These are phyloP conservation scores for Listronotus oregonensis DNA, from an alignment of 1,140 invertebrate genomes.

Conservation along the genomic window DNA sequence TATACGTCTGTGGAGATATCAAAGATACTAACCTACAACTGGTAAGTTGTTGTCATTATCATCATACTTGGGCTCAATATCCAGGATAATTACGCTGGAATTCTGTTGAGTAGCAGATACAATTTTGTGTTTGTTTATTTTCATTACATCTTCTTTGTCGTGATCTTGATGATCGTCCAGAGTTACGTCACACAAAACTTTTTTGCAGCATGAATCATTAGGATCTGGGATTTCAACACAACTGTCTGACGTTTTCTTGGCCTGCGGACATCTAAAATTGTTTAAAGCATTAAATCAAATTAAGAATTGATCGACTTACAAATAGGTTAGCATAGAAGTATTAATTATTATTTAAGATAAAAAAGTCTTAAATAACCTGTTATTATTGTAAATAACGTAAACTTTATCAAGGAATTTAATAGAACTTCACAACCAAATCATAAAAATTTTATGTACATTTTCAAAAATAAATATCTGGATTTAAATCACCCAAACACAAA, in stretches of 20 bases:
- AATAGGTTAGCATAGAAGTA: too few relatives aligned
- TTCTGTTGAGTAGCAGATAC: constrained; percentile 54
- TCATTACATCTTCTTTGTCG: constrained; percentile 51
- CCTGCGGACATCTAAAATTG: constrained; percentile 60
- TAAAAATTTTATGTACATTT: too few relatives aligned
- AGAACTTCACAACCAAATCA: too few relatives aligned
- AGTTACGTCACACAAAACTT: constrained; percentile 81
- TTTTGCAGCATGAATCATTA: constrained; percentile 81
- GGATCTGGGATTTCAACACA: constrained; percentile 76
- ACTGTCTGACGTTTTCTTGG: constrained; percentile 64
- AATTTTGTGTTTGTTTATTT: constrained; percentile 44
- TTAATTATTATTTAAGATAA: too few relatives aligned
- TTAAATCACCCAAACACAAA: too few relatives aligned
- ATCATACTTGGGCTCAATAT: constrained; percentile 49
- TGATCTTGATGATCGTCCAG: constrained; percentile 68
- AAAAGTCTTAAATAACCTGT: too few relatives aligned
- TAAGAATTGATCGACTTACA: background rate
- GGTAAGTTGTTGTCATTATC: constrained; percentile 47
- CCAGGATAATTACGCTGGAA: constrained; percentile 50
- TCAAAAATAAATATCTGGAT: too few relatives aligned
- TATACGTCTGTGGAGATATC: too few relatives aligned
- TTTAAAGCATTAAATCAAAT: background rate
- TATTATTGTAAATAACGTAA: too few relatives aligned
- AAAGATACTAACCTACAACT: constrained; percentile 38
- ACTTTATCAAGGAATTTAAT: too few relatives aligned